Evolutionary conservation across 2,113 vertebrate species (phyloP).

Genomic region (Podarcis cretensis): DNA sequence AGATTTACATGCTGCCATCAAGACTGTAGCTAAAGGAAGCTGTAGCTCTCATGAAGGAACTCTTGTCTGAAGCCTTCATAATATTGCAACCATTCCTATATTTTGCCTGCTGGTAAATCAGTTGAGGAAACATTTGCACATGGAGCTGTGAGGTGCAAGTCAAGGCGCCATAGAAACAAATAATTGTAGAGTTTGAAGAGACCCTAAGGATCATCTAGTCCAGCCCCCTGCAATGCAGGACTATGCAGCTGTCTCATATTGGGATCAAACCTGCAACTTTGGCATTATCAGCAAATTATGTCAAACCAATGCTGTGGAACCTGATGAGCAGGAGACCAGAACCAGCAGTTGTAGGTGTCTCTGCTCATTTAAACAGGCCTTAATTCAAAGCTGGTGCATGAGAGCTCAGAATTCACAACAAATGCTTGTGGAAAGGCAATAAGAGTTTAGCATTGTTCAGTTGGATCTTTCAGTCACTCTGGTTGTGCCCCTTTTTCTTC

Average conservation of each 20-base stretch:
- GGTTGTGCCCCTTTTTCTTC: fast-evolving
- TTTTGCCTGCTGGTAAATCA: not conserved
- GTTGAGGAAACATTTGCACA: not conserved
- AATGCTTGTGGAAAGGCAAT: not conserved
- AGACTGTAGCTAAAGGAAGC: not conserved
- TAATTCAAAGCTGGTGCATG: not conserved
- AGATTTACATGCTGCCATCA: not conserved
- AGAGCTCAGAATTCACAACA: not conserved
- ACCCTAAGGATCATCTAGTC: no score
- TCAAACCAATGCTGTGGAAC: not conserved
- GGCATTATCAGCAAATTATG: no score
- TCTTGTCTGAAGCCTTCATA: not conserved
- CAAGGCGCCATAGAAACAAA: not conserved
- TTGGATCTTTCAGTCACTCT: not conserved
- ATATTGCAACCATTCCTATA: not conserved
- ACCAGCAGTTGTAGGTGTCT: not conserved
- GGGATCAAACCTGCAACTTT: no score
- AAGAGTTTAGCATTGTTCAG: not conserved
- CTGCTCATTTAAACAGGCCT: not conserved
- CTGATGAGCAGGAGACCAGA: no score
- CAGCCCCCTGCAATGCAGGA: no score
- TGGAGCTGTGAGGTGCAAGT: not conserved
- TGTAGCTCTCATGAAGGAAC: not conserved
- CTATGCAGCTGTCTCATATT: no score
- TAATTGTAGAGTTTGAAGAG: no score